Conservation (phyloP, 2,797 vertebrate species). For the Distichodus sexfasciatus region DNA sequence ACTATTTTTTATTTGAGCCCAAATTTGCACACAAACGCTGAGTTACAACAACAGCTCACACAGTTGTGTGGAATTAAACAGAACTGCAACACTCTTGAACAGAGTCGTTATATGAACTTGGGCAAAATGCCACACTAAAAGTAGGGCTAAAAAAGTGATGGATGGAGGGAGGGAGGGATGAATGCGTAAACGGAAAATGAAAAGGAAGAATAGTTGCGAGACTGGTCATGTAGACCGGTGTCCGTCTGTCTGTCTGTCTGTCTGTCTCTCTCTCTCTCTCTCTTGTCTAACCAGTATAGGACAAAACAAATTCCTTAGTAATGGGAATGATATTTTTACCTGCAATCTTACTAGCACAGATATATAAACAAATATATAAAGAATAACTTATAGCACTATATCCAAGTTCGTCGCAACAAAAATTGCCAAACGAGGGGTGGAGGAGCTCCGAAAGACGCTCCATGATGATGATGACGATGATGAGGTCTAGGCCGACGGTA, state of each 20-base stretch:
- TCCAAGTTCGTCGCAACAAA: conserved; percentile 71
- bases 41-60: conserved; percentile 51
- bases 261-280: conserved; percentile 36
- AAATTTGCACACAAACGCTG: conserved; percentile 60
- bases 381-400: conserved; percentile 81
- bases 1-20: conserved; percentile 67
- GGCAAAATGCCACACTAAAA: not conserved
- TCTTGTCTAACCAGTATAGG: conserved; percentile 63
- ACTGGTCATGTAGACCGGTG: conserved; percentile 60
- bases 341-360: conserved; percentile 71
- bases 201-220: conserved; percentile 69
- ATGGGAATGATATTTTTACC: conserved; percentile 71
- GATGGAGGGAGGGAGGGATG: conserved; percentile 17
- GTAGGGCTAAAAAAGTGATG: conserved; percentile 48
- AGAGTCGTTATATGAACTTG: conserved; percentile 28
- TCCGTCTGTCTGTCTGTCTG: conserved; percentile 31
- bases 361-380: conserved; percentile 75
- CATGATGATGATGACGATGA: no score
- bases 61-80: conserved; percentile 56
- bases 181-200: conserved; percentile 44
- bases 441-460: conserved; percentile 53
- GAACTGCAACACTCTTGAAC: conserved; percentile 19
- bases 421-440: conserved; percentile 69
- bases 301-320: conserved; percentile 77
- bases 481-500: conserved; percentile 52